Evolutionary conservation across 1,140 invertebrate species (phyloP), one percentile per base, ranked within the genome.

Genomic region (Drosophila asahinai): DNA sequence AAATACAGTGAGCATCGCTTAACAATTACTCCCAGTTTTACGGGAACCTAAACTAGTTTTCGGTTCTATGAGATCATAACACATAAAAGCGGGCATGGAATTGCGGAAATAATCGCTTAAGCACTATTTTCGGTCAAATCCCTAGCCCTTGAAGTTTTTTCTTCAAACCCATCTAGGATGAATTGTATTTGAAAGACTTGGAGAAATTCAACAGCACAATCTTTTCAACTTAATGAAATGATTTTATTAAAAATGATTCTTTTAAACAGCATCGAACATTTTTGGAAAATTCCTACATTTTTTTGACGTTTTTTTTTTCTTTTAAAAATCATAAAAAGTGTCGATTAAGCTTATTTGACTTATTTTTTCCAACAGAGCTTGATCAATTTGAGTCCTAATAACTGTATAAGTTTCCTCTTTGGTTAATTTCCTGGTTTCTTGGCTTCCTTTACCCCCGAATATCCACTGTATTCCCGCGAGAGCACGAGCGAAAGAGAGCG

Each of bases 1-100:
- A 49, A 64, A 65, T 64, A 65, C 65, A 65, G 60, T 67, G 65
- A 40, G 40, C n/a, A 64, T 64, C n/a, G 59, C 58, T 36, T 47
- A 66, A 63, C 17, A 65, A 62, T 43, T 61, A 33, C 57, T 30
- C 15, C n/a, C 59, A 25, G 22, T 22, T 61, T 61, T 25, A 12
- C 6, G 14, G 30, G 17, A 38, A 55, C 33, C 33, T 38, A 45
- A 63, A 61, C 55, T 42, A 63, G 12, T 62, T 54, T 54, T 25
- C 11, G 22, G 47, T n/a, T 25, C 14, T 30, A 17, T n/a, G 17
- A 22, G 47, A 51, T 62, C 22, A 62, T 25, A 62, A 9, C 43
- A 14, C 27, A 25, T 22, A n/a, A 15, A 49, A n/a, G 36, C 12
- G 12, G 30, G 14, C 7, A 15, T 38, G 17, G 33, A 4, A 38